A percentile compares a stretch with the other conserved stretches of the same genome.
phyloP scores from a whole-genome alignment of 2,797 vertebrate genomes.

The Dipus sagitta region DNA sequence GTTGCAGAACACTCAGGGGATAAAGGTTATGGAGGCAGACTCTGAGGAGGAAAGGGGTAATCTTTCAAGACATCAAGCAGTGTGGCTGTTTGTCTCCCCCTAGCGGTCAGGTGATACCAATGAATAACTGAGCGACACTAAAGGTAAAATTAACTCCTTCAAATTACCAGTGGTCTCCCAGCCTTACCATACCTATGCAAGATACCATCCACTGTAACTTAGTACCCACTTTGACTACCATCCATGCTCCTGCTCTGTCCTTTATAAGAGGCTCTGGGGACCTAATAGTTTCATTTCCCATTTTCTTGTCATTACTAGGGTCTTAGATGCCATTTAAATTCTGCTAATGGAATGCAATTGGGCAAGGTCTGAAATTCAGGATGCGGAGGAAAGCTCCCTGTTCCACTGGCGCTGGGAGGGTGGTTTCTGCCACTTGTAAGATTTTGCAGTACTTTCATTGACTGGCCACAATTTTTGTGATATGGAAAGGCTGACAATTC shows the following conservation, averaged over 20 bases:
- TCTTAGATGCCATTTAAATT: neutral
- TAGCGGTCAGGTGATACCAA: neutral
- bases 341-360: neutral
- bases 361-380: neutral
- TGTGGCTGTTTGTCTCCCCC: neutral
- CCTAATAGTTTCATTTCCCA: neutral
- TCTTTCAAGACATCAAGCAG: neutral
- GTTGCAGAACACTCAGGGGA: neutral
- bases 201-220: neutral
- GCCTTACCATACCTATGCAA: neutral
- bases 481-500: neutral
- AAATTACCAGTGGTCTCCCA: neutral
- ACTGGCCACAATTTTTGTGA: neutral
- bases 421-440: neutral
- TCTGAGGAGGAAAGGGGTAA: neutral
- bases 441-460: slow-evolving; percentile 32
- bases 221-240: neutral
- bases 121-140: neutral
- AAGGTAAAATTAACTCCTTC: neutral
- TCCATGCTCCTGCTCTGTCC: neutral
- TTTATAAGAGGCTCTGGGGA: neutral
- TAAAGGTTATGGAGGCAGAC: neutral
- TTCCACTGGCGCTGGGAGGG: neutral
- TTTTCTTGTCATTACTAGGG: neutral
- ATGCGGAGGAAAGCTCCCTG: neutral